A percentile compares a stretch with the other conserved stretches of the same genome.
These are phyloP conservation scores for Adelphocoris suturalis DNA, from an alignment of 2,888 invertebrate genomes.

Conservation along the genomic window DNA sequence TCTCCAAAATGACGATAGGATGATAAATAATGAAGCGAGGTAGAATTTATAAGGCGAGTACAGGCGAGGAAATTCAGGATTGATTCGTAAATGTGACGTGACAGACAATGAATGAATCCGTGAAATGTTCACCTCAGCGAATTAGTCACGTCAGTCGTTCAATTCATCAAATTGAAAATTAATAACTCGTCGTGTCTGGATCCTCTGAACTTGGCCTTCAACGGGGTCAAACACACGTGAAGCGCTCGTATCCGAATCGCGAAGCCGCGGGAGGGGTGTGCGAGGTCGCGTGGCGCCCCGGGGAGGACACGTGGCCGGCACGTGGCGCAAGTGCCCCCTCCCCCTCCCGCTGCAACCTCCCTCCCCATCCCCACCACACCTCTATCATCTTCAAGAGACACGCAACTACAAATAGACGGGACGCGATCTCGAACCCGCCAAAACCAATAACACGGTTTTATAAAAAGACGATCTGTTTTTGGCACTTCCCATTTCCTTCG, in stretches of 20 bases:
- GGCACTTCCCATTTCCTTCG: conserved; percentile 40
- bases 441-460: conserved; percentile 1
- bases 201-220: not conserved
- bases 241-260: not conserved
- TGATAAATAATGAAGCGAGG: no score
- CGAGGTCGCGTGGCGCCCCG: not conserved
- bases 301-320: conserved; percentile 35
- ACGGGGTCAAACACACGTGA: conserved; percentile 12
- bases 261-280: not conserved
- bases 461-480: conserved; percentile 13
- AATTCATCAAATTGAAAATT: not conserved
- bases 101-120: not conserved
- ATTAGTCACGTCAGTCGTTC: conserved; percentile 1
- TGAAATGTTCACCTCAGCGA: not conserved
- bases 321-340: not conserved
- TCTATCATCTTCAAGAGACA: not conserved
- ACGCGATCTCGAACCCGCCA: not conserved
- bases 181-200: not conserved
- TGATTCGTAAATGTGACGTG: not conserved
- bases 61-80: not conserved
- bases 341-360: not conserved
- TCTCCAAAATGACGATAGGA: no score
- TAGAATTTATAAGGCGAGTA: no score
- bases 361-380: not conserved
- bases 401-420: not conserved